phyloP scores from a whole-genome alignment of 2,797 vertebrate genomes.

The Chloroceryle inda region DNA sequence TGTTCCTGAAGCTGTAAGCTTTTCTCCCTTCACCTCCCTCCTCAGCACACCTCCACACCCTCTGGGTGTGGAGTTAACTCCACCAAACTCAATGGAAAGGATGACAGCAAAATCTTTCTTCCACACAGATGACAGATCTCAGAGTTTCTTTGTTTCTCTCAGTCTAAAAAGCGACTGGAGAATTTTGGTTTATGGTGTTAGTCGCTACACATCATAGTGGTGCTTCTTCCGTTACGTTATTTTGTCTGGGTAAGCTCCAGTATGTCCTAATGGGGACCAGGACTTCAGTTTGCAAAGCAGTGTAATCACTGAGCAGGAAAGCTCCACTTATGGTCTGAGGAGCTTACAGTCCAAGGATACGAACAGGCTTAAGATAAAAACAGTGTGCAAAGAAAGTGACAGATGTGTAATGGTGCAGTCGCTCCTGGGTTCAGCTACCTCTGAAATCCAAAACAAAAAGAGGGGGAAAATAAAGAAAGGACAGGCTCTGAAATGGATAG shows the following conservation, averaged over 20 bases:
- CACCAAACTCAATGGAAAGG: neutral
- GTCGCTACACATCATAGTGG: neutral
- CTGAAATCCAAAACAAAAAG: neutral
- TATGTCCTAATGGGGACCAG: neutral
- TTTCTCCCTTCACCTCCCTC: neutral
- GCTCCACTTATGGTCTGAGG: neutral
- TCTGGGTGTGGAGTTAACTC: neutral
- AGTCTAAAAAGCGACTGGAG: neutral
- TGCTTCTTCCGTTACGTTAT: neutral
- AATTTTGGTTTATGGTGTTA: neutral
- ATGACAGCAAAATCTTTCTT: neutral
- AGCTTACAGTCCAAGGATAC: neutral
- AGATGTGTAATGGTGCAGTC: neutral
- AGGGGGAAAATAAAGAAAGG: neutral
- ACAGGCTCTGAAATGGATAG: neutral
- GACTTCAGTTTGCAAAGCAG: neutral
- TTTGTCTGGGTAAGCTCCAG: neutral
- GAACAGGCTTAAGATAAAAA: neutral
- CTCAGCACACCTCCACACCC: neutral
- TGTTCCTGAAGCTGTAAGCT: conserved; percentile 14
- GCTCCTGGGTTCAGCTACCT: neutral
- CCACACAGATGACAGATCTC: neutral
- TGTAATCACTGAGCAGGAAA: neutral
- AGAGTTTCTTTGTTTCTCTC: neutral
- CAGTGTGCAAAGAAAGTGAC: neutral